Conservation (phyloP, 2,797 vertebrate genomes). For the Telmatherina bonti region DNA sequence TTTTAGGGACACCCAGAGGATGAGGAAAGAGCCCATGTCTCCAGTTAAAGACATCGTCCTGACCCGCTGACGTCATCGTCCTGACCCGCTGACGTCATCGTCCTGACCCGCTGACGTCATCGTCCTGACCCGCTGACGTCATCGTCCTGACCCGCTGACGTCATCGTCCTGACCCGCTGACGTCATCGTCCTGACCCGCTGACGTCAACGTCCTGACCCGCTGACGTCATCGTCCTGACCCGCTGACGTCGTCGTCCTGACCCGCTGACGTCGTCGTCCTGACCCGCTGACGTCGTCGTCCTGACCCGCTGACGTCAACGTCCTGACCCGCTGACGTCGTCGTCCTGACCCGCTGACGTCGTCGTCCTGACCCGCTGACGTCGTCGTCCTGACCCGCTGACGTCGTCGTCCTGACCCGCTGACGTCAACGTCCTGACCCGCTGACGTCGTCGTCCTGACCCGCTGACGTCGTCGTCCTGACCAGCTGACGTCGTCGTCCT, state of each 20-base stretch:
- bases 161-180: conserved; percentile 81
- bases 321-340: conserved; percentile 77
- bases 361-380: too few species aligned
- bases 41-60: conserved; percentile 86
- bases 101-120: conserved; percentile 71
- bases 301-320: conserved; percentile 87
- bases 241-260: too few species aligned
- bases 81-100: too few species aligned
- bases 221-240: too few species aligned
- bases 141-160: conserved; percentile 69
- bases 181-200: conserved; percentile 83
- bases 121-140: conserved; percentile 72
- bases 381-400: too few species aligned
- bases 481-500: too few species aligned
- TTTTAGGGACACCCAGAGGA: conserved; percentile 85
- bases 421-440: too few species aligned
- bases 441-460: conserved; percentile 84
- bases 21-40: conserved; percentile 86
- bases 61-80: conserved; percentile 76
- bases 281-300: too few species aligned
- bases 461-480: conserved; percentile 79
- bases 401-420: too few species aligned
- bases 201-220: too few species aligned
- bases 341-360: too few species aligned
- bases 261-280: too few species aligned